Evolutionary conservation across 2,113 vertebrate species (phyloP).

Genomic region (Mesembrinibis cayennensis): DNA sequence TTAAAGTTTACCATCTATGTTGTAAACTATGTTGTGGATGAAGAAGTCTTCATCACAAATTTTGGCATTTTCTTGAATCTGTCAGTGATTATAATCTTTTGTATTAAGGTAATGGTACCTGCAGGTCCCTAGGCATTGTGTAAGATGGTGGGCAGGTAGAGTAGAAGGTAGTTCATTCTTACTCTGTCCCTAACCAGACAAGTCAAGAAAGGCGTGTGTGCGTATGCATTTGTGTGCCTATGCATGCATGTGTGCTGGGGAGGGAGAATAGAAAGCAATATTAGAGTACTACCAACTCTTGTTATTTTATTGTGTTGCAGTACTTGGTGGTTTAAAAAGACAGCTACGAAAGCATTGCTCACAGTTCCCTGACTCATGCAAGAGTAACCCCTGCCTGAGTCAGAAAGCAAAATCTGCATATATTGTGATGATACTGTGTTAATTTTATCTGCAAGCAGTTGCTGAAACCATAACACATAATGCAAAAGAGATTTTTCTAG

Average conservation of each 20-base stretch:
- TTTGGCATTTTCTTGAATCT: background rate
- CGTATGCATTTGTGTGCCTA: too few species aligned
- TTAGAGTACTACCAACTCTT: background rate
- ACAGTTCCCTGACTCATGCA: rapidly evolving
- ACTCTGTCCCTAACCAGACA: background rate
- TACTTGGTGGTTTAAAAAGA: rapidly evolving
- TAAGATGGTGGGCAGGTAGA: background rate
- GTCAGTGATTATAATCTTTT: background rate
- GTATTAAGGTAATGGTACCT: background rate
- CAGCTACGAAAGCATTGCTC: background rate
- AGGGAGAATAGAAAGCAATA: background rate
- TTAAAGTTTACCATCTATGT: background rate
- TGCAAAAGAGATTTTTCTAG: background rate
- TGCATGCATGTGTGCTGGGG: background rate
- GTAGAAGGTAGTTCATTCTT: background rate
- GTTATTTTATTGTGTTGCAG: background rate
- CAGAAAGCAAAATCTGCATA: background rate
- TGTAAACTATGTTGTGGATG: background rate
- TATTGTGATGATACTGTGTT: background rate
- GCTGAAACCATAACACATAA: rapidly evolving
- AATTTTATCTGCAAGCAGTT: background rate
- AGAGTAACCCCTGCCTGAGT: too few species aligned
- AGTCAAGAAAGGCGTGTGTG: too few species aligned
- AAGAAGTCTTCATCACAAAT: background rate
- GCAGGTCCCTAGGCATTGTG: background rate